A percentile compares a stretch with the other conserved stretches of the same genome.
These are phyloP conservation scores for Python bivittatus DNA, from an alignment of 2,113 vertebrate genomes.

Conservation along the genomic window DNA sequence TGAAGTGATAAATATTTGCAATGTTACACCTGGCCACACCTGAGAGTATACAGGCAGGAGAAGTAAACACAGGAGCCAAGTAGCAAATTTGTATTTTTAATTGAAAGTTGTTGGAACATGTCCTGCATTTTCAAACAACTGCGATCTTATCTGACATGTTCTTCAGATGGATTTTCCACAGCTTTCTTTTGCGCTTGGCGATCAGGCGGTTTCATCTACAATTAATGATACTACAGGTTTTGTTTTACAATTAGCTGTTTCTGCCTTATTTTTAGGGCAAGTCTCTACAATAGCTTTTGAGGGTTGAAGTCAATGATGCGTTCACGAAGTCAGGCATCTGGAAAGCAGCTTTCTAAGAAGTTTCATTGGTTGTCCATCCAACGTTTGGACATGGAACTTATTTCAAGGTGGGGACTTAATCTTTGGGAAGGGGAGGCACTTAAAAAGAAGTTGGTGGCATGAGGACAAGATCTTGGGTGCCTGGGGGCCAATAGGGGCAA, in stretches of 20 bases:
- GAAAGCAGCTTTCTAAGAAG: no score
- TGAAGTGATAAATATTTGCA: constrained; percentile 49
- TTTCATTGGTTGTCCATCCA: neutral
- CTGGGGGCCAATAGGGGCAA: neutral
- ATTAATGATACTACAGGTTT: neutral
- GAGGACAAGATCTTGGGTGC: neutral
- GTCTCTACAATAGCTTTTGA: neutral
- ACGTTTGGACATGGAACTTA: neutral
- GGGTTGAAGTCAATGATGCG: neutral
- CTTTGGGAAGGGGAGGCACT: neutral
- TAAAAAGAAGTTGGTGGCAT: neutral
- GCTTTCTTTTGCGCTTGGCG: neutral
- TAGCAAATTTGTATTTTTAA: neutral
- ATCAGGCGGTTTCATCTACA: neutral
- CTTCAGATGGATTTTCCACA: neutral
- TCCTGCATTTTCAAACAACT: neutral
- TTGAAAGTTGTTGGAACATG: constrained; percentile 12
- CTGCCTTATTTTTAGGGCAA: neutral
- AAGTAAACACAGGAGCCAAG: constrained; percentile 1
- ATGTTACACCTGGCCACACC: constrained; percentile 43
- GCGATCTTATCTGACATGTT: neutral
- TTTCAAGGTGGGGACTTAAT: neutral
- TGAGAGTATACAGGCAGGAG: constrained; percentile 12
- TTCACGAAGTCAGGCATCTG: neutral
- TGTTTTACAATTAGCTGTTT: neutral